These are phyloP conservation scores for Lepus timidus DNA, from an alignment of 2,113 vertebrate species.

Conservation along the genomic window DNA sequence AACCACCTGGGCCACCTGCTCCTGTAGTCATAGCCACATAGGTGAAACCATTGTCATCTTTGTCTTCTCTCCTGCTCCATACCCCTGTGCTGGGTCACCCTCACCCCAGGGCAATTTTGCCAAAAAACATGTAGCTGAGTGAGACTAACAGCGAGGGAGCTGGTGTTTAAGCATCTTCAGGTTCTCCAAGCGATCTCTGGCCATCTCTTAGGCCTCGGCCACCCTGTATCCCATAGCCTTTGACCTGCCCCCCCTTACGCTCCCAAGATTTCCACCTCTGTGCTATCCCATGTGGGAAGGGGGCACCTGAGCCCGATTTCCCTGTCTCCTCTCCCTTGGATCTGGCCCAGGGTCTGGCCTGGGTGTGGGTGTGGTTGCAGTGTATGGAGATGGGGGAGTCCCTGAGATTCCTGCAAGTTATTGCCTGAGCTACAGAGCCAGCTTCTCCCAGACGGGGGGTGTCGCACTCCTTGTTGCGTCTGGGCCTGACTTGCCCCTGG, in stretches of 20 bases:
- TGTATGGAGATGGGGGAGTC: neutral
- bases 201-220: neutral
- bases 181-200: neutral
- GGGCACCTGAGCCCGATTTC: neutral
- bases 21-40: rapidly evolving
- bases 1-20: neutral
- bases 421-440: neutral
- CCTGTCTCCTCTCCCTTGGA: neutral
- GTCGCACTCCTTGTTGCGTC: neutral
- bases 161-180: no score
- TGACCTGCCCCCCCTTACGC: neutral
- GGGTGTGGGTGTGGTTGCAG: rapidly evolving
- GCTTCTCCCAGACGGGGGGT: neutral
- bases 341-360: rapidly evolving
- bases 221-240: neutral
- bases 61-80: neutral
- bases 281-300: no score
- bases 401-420: neutral
- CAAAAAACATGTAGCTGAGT: neutral
- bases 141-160: neutral
- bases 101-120: neutral
- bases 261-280: no score
- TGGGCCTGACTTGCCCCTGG: neutral
- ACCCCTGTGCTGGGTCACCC: no score
- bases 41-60: no score